These are phyloP conservation scores for Isaurus tuberculatus DNA, from an alignment of 92 coral and sea anemone species.

Conservation along the genomic window DNA sequence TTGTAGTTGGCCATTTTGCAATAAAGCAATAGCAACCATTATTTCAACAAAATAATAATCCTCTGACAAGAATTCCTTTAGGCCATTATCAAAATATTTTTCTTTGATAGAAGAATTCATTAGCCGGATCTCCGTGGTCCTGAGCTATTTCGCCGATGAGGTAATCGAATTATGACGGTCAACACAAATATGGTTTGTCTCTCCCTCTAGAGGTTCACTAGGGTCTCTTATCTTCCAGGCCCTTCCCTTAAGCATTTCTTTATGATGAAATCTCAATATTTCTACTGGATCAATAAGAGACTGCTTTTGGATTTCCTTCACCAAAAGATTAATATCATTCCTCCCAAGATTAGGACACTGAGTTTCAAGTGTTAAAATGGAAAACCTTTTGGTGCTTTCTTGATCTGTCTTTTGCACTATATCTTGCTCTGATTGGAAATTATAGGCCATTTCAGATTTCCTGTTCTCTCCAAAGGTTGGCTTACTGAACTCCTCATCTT, in stretches of 20 bases:
- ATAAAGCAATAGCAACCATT: neutral
- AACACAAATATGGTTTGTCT: constrained; percentile 23
- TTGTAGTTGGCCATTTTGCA: constrained; percentile 2
- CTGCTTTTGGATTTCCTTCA: constrained; percentile 42
- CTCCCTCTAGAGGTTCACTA: constrained; percentile 42
- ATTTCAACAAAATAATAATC: constrained; percentile 3
- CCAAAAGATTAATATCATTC: constrained; percentile 26
- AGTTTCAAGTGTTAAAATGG: constrained; percentile 9
- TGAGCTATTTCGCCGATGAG: constrained; percentile 2
- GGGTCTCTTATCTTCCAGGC: neutral
- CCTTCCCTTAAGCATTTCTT: constrained; percentile 41
- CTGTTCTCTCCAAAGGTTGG: constrained; percentile 17
- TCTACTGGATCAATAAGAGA: constrained; percentile 54
- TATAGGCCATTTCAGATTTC: neutral
- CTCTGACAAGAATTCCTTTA: neutral
- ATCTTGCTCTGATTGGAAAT: neutral
- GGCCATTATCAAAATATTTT: neutral
- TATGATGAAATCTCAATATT: constrained; percentile 48
- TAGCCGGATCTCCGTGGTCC: constrained; percentile 5
- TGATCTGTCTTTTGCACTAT: neutral
- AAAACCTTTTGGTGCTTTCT: too few relatives aligned
- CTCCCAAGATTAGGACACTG: constrained; percentile 9
- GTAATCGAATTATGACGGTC: constrained; percentile 1
- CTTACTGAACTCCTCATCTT: neutral
- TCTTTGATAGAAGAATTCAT: constrained; percentile 8